phyloP scores from a whole-genome alignment of 2,113 vertebrate species.

The Microcebus jonahi region DNA sequence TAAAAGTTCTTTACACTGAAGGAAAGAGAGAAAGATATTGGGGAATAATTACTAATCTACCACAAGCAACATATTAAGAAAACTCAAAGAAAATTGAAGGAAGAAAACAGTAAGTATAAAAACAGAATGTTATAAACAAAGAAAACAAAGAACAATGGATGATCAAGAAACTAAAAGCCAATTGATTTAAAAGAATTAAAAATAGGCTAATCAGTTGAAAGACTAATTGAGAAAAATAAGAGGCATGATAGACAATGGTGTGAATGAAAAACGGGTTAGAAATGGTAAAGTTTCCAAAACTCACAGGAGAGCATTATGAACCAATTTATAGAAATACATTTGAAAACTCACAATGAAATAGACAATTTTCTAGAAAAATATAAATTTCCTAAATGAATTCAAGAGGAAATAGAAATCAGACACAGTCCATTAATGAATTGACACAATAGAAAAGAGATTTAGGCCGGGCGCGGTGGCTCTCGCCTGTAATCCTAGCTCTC shows the following conservation, averaged over 20 bases:
- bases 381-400: neutral
- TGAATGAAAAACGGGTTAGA: neutral
- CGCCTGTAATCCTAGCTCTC: too few species aligned
- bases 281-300: neutral
- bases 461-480: too few species aligned
- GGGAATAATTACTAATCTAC: neutral
- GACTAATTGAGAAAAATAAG: neutral
- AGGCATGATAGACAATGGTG: neutral
- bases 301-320: neutral
- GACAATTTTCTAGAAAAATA: neutral
- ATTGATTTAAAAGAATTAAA: neutral
- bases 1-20: constrained; percentile 12
- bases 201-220: neutral
- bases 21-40: neutral
- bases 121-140: neutral
- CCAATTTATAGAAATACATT: neutral
- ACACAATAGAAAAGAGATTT: too few species aligned
- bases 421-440: neutral
- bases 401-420: neutral
- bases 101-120: neutral
- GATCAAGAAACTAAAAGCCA: neutral
- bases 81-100: neutral
- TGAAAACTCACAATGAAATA: neutral
- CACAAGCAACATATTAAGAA: neutral
- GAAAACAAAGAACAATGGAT: neutral